Evolutionary conservation across 2,113 vertebrate genomes (phyloP).

Genomic region (Actenoides lindsayi): DNA sequence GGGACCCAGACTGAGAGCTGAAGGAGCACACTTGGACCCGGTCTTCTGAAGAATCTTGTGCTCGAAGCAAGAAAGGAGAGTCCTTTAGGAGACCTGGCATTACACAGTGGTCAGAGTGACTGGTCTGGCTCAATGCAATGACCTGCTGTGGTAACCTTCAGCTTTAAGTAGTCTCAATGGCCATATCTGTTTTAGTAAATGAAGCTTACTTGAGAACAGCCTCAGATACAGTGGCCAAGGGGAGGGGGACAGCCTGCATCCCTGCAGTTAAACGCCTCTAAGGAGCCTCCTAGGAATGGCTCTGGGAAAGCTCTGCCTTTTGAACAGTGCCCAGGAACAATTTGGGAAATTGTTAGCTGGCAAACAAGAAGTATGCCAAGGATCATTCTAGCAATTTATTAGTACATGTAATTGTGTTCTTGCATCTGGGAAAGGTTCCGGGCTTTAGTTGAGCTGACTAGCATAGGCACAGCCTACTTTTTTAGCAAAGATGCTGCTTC

Average conservation of each 20-base stretch:
- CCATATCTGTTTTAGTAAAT: background rate
- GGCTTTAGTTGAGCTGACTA: background rate
- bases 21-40: background rate
- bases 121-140: background rate
- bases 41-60: background rate
- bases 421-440: background rate
- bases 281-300: background rate
- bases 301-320: background rate
- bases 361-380: background rate
- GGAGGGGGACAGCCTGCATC: background rate
- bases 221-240: rapidly evolving
- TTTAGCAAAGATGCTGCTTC: background rate
- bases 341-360: background rate
- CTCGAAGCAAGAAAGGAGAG: background rate
- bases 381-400: background rate
- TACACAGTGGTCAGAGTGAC: rapidly evolving
- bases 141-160: background rate
- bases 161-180: background rate
- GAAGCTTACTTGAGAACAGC: background rate
- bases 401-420: background rate
- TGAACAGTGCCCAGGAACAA: background rate
- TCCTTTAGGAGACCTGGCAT: background rate
- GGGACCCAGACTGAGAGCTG: background rate
- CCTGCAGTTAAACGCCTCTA: rapidly evolving
- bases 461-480: background rate